Evolutionary conservation across 1,140 invertebrate genomes (phyloP).

Genomic region (Nebria ingens): DNA sequence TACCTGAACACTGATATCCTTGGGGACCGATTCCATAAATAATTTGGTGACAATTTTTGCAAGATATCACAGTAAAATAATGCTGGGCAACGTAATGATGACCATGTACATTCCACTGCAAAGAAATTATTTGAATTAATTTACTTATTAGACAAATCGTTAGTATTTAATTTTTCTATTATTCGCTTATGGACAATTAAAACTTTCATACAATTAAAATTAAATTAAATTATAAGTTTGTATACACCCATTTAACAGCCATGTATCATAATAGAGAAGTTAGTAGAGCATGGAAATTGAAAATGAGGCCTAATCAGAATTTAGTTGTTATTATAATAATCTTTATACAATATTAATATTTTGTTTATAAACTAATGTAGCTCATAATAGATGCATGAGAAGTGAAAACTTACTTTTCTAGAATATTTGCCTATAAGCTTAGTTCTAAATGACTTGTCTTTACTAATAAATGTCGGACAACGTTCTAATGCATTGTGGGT

Average conservation of each 20-base stretch:
- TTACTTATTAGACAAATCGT: slow-evolving; percentile 13
- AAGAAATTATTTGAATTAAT: slow-evolving; percentile 21
- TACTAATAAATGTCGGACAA: slow-evolving; percentile 69
- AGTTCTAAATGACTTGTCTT: slow-evolving; percentile 69
- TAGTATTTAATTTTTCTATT: too few species aligned
- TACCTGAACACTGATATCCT: slow-evolving; percentile 83
- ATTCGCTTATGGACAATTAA: too few species aligned
- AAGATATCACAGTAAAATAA: slow-evolving; percentile 81
- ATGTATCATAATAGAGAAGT: too few species aligned
- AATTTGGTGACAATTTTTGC: slow-evolving; percentile 84
- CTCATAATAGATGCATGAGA: slow-evolving; percentile 17
- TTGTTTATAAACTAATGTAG: slow-evolving; percentile 13
- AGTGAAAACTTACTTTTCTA: slow-evolving; percentile 40
- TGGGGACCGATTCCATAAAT: slow-evolving; percentile 91
- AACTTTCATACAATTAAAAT: too few species aligned
- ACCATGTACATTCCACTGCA: slow-evolving; percentile 65
- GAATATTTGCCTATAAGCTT: slow-evolving; percentile 53
- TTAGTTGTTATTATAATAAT: too few species aligned
- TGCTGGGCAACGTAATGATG: slow-evolving; percentile 85
- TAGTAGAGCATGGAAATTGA: too few species aligned
- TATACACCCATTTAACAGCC: too few species aligned
- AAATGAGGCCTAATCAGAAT: too few species aligned
- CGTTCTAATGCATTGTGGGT: slow-evolving; percentile 47
- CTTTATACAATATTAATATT: too few species aligned
- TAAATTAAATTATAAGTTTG: too few species aligned